A percentile compares a stretch with the other conserved stretches of the same genome.
These are phyloP conservation scores for Prolemur simus DNA, from an alignment of 2,113 vertebrate species.

Conservation along the genomic window DNA sequence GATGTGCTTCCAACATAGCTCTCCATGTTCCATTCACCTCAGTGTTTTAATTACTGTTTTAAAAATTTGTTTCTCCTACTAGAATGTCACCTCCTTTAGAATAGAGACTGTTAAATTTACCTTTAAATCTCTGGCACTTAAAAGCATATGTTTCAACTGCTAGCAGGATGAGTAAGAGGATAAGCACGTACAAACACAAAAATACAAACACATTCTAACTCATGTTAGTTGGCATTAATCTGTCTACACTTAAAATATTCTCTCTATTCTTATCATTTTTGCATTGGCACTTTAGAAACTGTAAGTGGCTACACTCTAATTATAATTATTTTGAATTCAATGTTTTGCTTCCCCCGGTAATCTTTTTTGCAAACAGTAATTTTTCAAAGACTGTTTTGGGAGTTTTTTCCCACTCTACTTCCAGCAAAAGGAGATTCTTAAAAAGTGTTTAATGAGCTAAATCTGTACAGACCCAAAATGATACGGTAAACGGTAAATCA, in stretches of 20 bases:
- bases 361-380: conserved; percentile 73
- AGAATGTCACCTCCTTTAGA: neutral
- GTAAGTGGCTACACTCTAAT: conserved; percentile 30
- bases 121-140: neutral
- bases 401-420: conserved; percentile 49
- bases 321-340: conserved; percentile 66
- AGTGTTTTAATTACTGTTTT: neutral
- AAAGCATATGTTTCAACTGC: neutral
- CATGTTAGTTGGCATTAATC: conserved; percentile 42
- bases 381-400: conserved; percentile 72
- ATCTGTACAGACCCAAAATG: conserved; percentile 55
- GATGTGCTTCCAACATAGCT: neutral
- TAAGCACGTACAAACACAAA: conserved; percentile 36
- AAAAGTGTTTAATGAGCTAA: conserved; percentile 74
- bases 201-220: conserved; percentile 27
- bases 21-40: neutral
- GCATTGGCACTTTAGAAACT: conserved; percentile 39
- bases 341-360: conserved; percentile 67
- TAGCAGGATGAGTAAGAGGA: neutral
- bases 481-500: conserved; percentile 50
- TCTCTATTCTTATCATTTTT: conserved; percentile 42
- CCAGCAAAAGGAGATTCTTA: conserved; percentile 68
- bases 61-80: neutral
- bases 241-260: conserved; percentile 43
- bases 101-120: neutral